phyloP scores from a whole-genome alignment of 2,797 vertebrate species.

The Pygocentrus nattereri region DNA sequence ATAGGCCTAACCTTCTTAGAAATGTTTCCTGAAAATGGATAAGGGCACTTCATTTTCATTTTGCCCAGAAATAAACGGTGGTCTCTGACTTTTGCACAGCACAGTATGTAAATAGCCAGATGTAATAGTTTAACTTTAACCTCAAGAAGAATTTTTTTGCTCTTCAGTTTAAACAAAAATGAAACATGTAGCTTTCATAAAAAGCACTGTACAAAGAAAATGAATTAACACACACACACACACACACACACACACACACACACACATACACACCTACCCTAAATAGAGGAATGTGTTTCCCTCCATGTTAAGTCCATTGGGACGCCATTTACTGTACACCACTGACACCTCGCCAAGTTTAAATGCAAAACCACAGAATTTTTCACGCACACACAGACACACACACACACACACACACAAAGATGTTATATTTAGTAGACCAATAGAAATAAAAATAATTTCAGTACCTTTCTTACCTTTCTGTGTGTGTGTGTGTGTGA shows the following conservation, averaged over 20 bases:
- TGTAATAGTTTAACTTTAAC: too few species aligned
- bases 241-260: not conserved
- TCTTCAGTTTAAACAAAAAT: too few species aligned
- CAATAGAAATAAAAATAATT: not conserved
- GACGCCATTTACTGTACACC: slow-evolving; percentile 25
- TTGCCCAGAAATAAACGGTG: too few species aligned
- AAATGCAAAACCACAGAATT: slow-evolving; percentile 16
- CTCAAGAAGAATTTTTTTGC: not conserved
- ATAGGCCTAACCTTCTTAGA: too few species aligned
- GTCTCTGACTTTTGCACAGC: too few species aligned
- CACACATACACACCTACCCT: slow-evolving; percentile 22
- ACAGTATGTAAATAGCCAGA: too few species aligned
- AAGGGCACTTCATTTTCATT: too few species aligned
- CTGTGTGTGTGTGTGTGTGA: not conserved
- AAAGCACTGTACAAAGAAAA: too few species aligned
- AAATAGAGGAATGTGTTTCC: slow-evolving; percentile 38
- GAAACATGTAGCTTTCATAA: too few species aligned
- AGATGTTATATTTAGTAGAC: not conserved
- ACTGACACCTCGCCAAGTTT: slow-evolving; percentile 24
- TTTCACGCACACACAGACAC: not conserved
- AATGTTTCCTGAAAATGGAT: too few species aligned
- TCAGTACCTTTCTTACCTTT: too few species aligned
- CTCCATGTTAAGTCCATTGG: slow-evolving; percentile 33
- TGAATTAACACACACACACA: not conserved
- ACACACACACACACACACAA: slow-evolving; percentile 4